Evolutionary conservation across 2,113 vertebrate species (phyloP).

Genomic region (Corvus hawaiiensis): DNA sequence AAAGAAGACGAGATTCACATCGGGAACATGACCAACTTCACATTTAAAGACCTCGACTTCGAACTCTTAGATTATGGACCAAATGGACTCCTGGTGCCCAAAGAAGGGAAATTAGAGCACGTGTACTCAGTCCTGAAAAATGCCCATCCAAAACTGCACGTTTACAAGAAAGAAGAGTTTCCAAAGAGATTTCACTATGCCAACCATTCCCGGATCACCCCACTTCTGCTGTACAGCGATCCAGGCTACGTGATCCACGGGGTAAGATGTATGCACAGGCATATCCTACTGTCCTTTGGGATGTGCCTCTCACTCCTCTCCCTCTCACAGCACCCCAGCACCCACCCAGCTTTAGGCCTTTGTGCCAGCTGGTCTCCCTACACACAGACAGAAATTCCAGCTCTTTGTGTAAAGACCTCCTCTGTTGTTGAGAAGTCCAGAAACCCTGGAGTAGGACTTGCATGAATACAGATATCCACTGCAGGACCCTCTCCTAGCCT

Average conservation of each 20-base stretch:
- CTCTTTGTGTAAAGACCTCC: neutral
- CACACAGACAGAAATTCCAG: neutral
- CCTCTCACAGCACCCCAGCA: neutral
- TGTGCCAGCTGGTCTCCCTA: neutral
- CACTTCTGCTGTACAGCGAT: conserved; percentile 81
- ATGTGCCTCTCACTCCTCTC: neutral
- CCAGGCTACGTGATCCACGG: conserved; percentile 87
- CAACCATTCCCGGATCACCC: conserved; percentile 75
- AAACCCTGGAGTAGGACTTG: neutral
- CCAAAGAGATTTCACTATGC: conserved; percentile 77
- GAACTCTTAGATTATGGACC: conserved; percentile 87
- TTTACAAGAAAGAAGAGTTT: conserved; percentile 83
- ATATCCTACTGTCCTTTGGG: neutral
- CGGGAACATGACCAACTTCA: conserved; percentile 68
- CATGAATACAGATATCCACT: neutral
- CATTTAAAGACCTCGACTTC: conserved; percentile 79
- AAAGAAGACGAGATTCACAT: conserved; percentile 72
- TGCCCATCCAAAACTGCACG: conserved; percentile 78
- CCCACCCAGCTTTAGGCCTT: neutral
- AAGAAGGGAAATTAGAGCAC: conserved; percentile 79
- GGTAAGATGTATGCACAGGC: conserved; percentile 58
- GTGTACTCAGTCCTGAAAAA: conserved; percentile 78
- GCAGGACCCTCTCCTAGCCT: neutral
- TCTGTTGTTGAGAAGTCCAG: neutral
- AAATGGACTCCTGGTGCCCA: conserved; percentile 79